These are phyloP conservation scores for Phylloscopus whistleri DNA, from an alignment of 2,113 vertebrate genomes.

Conservation along the genomic window DNA sequence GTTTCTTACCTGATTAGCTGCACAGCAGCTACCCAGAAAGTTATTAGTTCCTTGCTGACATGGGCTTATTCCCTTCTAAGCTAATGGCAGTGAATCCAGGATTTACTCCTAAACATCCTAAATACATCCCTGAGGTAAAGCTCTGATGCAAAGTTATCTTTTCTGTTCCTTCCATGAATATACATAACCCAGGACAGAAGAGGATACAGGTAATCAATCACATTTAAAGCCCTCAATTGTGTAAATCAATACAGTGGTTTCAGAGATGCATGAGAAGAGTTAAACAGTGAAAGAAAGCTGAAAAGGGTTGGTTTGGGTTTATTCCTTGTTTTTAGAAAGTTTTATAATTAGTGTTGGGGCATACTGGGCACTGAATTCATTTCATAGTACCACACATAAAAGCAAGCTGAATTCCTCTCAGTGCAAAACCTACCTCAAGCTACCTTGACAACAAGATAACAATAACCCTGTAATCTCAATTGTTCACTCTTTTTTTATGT, in stretches of 20 bases:
- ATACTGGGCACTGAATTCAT: conserved; percentile 62
- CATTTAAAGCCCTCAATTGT: background rate
- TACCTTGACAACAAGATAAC: conserved; percentile 61
- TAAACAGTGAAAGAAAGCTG: background rate
- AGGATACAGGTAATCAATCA: background rate
- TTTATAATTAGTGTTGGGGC: conserved; percentile 54
- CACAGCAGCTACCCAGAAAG: background rate
- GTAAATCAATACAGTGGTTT: background rate
- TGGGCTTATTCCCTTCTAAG: background rate
- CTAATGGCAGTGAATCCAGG: background rate
- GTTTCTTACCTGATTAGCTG: background rate
- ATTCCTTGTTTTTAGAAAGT: conserved; percentile 11
- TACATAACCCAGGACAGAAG: background rate
- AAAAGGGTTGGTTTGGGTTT: background rate
- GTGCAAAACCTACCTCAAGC: conserved; percentile 68
- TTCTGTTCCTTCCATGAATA: background rate
- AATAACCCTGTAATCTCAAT: conserved; percentile 75
- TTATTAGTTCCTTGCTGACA: background rate
- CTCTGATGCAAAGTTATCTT: background rate
- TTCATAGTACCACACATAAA: conserved; percentile 66
- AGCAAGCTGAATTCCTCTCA: conserved; percentile 66
- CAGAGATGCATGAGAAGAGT: background rate
- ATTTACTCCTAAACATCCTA: background rate
- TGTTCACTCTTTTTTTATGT: conserved; percentile 49
- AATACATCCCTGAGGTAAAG: background rate